phyloP scores from a whole-genome alignment of 2,113 vertebrate species.

The Phoenicopterus ruber region DNA sequence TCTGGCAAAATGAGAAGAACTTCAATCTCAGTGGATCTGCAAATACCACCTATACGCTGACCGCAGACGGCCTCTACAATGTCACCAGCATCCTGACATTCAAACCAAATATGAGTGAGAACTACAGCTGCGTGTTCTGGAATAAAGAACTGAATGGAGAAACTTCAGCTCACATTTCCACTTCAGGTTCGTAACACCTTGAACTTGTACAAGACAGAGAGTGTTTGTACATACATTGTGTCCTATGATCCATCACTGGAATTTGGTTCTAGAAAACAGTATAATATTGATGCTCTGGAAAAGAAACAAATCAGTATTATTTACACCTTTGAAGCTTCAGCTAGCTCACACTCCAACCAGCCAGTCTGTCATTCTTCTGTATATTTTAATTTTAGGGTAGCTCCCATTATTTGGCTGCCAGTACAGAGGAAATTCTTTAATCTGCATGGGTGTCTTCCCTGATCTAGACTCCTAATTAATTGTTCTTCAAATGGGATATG shows the following conservation, averaged over 20 bases:
- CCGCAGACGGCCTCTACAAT: slow-evolving; percentile 73
- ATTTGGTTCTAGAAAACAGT: neutral
- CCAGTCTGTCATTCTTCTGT: neutral
- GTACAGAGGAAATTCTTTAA: neutral
- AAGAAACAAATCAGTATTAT: neutral
- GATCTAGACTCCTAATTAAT: neutral
- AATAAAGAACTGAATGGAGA: slow-evolving; percentile 40
- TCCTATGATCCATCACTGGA: neutral
- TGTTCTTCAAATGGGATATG: neutral
- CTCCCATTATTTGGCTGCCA: neutral
- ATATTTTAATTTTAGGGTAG: neutral
- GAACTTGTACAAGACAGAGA: neutral
- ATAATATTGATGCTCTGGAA: neutral
- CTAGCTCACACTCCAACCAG: neutral
- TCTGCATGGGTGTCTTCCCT: neutral
- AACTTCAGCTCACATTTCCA: slow-evolving; percentile 37
- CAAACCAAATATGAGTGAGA: slow-evolving; percentile 55
- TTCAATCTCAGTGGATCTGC: slow-evolving; percentile 26
- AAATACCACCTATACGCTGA: slow-evolving; percentile 62
- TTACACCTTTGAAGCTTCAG: neutral
- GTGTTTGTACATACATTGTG: neutral
- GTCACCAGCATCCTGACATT: slow-evolving; percentile 76
- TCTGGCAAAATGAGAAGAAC: slow-evolving; percentile 70
- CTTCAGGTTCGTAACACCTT: slow-evolving; percentile 4
- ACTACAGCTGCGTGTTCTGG: slow-evolving; percentile 79